Conservation (phyloP, 2,113 vertebrate genomes). For the Eidolon helvum region DNA sequence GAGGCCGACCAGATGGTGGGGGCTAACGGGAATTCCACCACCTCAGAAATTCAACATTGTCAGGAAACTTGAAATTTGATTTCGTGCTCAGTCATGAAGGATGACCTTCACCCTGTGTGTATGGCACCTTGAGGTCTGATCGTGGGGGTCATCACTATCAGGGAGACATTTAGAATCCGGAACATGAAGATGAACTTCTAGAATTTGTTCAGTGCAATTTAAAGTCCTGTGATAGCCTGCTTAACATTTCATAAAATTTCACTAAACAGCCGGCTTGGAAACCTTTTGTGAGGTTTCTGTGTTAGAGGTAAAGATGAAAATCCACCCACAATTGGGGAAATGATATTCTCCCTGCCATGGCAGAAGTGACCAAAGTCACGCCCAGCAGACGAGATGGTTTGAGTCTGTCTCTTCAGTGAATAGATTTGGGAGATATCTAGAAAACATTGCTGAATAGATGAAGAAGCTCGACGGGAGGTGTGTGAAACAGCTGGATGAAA, state of each 20-base stretch:
- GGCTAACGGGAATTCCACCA: background rate
- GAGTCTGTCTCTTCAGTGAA: background rate
- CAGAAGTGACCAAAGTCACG: background rate
- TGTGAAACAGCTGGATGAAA: background rate
- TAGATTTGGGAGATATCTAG: background rate
- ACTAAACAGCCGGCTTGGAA: background rate
- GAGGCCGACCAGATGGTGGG: background rate
- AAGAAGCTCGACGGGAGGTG: background rate
- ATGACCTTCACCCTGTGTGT: background rate
- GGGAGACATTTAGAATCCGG: background rate
- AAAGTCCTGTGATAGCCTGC: background rate
- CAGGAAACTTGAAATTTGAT: background rate
- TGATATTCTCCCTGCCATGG: background rate
- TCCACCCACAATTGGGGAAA: background rate
- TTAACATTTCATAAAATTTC: background rate
- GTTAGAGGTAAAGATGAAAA: background rate
- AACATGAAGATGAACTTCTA: background rate
- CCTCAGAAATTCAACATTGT: background rate
- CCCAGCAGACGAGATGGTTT: background rate
- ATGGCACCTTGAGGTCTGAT: background rate
- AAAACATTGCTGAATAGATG: background rate
- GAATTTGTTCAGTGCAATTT: background rate
- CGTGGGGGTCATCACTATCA: background rate
- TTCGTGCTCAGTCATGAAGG: background rate
- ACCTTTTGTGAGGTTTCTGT: background rate